Conservation (phyloP, 2,888 invertebrate species). For the Eretmocerus hayati region DNA sequence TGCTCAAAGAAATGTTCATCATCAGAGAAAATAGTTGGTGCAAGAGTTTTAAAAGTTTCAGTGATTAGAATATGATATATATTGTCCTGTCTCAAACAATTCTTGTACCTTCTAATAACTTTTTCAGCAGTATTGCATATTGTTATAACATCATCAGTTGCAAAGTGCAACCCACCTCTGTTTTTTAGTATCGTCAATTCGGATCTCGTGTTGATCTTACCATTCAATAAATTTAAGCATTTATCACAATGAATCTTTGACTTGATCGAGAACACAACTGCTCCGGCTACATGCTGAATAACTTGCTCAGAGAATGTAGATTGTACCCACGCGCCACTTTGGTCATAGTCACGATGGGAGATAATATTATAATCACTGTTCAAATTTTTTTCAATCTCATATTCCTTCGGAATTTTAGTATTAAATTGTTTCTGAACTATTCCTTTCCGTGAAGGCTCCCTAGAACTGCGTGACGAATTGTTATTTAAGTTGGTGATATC, state of each 20-base stretch:
- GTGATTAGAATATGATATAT: conserved; percentile 4
- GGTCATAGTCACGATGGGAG: no score
- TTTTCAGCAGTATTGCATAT: conserved; percentile 9
- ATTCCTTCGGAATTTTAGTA: no score
- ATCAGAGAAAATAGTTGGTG: conserved; percentile 10
- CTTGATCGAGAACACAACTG: conserved; percentile 9
- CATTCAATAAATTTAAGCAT: conserved; percentile 5
- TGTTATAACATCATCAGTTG: no score
- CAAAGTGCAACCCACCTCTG: no score
- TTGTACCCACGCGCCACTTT: no score
- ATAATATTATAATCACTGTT: no score
- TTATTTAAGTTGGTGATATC: no score
- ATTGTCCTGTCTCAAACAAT: neutral
- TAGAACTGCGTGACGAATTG: no score
- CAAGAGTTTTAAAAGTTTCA: no score
- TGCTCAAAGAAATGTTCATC: conserved; percentile 11
- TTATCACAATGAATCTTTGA: conserved; percentile 12
- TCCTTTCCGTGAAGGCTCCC: no score
- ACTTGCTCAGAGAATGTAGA: conserved; percentile 15
- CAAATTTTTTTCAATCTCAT: no score
- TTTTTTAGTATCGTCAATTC: conserved; percentile 8
- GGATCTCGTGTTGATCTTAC: neutral
- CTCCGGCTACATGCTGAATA: conserved; percentile 11
- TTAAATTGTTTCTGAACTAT: no score
- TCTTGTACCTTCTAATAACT: conserved; percentile 1